Evolutionary conservation across 2,888 invertebrate genomes (phyloP).

Genomic region (Philonicus albiceps): DNA sequence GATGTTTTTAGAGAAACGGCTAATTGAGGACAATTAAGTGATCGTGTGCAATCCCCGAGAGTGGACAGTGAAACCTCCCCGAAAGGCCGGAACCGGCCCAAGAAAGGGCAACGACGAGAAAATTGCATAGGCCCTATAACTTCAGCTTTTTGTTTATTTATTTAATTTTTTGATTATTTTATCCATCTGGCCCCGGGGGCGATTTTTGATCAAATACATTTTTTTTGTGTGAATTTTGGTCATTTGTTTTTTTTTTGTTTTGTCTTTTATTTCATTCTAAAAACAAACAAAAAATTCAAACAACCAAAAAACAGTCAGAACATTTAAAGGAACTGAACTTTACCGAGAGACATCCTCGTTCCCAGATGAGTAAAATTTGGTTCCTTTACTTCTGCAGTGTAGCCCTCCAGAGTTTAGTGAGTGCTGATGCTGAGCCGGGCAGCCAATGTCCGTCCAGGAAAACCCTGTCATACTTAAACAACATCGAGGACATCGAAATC

Average conservation of each 20-base stretch:
- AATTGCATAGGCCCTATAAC: not conserved
- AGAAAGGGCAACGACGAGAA: not conserved
- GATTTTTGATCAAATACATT: not conserved
- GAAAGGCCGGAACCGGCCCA: slow-evolving; percentile 10
- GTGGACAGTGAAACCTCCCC: slow-evolving; percentile 28
- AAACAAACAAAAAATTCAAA: too few relatives aligned
- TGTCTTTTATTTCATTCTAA: too few relatives aligned
- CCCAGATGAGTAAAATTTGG: slow-evolving; percentile 48
- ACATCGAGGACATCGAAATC: slow-evolving; percentile 60
- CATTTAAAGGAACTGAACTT: not conserved
- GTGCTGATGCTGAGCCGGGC: slow-evolving; percentile 51
- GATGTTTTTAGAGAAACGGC: slow-evolving; percentile 30
- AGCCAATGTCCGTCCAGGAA: slow-evolving; percentile 53
- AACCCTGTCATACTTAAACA: slow-evolving; percentile 54
- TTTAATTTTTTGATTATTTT: too few relatives aligned
- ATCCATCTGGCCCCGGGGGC: not conserved
- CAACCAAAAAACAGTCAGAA: not conserved
- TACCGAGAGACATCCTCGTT: slow-evolving; percentile 23
- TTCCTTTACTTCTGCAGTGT: slow-evolving; percentile 48
- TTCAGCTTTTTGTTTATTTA: not conserved
- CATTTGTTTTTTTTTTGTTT: not conserved
- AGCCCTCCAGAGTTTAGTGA: slow-evolving; percentile 48
- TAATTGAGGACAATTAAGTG: slow-evolving; percentile 40
- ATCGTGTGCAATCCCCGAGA: slow-evolving; percentile 16
- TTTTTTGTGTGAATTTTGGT: not conserved